These are phyloP conservation scores for Euphonia xanthogaster DNA, from an alignment of 2,797 vertebrate species.

Conservation along the genomic window DNA sequence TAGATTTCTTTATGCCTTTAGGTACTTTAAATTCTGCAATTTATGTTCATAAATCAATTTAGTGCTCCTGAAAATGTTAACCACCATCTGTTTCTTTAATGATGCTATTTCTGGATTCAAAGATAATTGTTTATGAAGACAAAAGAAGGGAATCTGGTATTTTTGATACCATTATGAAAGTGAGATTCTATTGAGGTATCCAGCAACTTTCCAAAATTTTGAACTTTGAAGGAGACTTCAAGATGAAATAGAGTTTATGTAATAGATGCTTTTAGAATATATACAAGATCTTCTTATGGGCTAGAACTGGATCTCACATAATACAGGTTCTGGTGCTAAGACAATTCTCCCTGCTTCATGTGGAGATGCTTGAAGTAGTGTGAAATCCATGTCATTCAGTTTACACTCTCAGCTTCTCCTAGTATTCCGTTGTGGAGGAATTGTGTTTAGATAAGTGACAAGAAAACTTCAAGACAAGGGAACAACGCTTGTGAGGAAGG, in stretches of 20 bases:
- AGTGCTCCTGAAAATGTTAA: conserved; percentile 15
- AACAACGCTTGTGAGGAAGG: neutral
- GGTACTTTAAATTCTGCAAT: neutral
- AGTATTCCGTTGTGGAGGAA: neutral
- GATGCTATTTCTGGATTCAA: neutral
- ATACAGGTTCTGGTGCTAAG: neutral
- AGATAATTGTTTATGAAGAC: neutral
- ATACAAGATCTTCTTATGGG: neutral
- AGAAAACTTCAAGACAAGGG: accelerated
- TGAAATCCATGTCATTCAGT: neutral
- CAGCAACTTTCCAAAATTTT: neutral
- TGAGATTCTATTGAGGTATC: neutral
- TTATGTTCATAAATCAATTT: neutral
- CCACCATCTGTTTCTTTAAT: conserved; percentile 29
- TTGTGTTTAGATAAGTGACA: neutral
- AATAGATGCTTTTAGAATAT: neutral
- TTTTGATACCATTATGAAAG: neutral
- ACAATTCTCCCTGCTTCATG: neutral
- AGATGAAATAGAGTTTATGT: neutral
- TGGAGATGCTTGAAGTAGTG: neutral
- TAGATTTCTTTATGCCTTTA: neutral
- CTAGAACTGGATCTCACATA: neutral
- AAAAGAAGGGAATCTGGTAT: neutral
- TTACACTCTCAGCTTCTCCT: neutral
- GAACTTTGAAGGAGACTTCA: neutral